Evolutionary conservation across 1,140 invertebrate species (phyloP), one percentile per base, ranked within the genome.

Genomic region (Listronotus bonariensis): DNA sequence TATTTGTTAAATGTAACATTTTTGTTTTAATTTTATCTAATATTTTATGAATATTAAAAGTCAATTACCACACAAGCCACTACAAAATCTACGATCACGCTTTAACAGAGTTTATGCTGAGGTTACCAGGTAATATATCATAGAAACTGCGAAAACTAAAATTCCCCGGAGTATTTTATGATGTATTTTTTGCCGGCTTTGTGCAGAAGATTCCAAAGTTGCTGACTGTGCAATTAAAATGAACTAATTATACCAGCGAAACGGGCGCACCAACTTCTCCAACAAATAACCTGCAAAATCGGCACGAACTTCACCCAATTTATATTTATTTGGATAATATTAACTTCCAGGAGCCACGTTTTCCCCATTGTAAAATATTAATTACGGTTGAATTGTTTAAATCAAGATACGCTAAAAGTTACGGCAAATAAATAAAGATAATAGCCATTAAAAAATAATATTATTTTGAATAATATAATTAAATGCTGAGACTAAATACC

Each of bases 221-320:
- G 45, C 45, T 17, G 45, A 20, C 45, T 20, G 18, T 48, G 45
- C 45, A 48, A 48, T 48, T 26, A 20, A 20, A 48, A 48, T 48
- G 45, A 48, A 48, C 45, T 20, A 48, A 48, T 48, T 48, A 48
- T 48, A 12, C 18, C 18, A 17, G 45, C 45, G 45, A 12, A 48
- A 20, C 45, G 45, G 18, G 15, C 18, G 45, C 15, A 26, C 45
- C 34, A 48, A 48, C 45, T 48, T 48, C 45, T 48, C 45, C 18
- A 48, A 48, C 45, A 48, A 48, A 48, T 48, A 48, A 48, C 45
- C 18, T 48, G 45, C 45, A 26, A 48, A 26, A 48, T 48, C 45
- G 45, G 45, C 45, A 20, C 45, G 45, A 48, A 20, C 18, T 26
- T 17, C 17, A 48, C 15, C 18, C 17, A 48, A 48, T 48, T 48